Evolutionary conservation across 2,797 vertebrate species (phyloP).

Genomic region (Mastacembelus armatus): DNA sequence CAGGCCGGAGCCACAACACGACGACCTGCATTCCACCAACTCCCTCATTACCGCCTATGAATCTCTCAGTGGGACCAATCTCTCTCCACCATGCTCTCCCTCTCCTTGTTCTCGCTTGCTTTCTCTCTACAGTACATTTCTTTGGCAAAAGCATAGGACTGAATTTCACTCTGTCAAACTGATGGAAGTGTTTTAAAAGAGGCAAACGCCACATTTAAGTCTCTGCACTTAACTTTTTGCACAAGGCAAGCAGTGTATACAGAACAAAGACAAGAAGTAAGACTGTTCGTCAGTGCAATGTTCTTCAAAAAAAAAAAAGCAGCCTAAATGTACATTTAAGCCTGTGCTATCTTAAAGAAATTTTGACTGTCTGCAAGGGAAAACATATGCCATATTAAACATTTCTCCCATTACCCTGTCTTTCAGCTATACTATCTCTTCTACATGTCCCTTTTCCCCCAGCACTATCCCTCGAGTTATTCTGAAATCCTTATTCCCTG

Average conservation of each 20-base stretch:
- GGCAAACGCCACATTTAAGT: conserved; percentile 46
- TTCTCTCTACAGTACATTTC: conserved; percentile 30
- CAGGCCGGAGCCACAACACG: conserved; percentile 70
- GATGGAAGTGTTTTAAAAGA: conserved; percentile 55
- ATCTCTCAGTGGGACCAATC: conserved; percentile 74
- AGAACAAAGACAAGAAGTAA: conserved; percentile 40
- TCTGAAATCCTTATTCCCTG: conserved; percentile 72
- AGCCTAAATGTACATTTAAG: conserved; percentile 40
- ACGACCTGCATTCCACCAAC: conserved; percentile 65
- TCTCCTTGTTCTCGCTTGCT: conserved; percentile 15
- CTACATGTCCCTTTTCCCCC: not conserved
- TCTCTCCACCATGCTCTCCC: conserved; percentile 23
- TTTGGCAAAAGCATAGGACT: conserved; percentile 33
- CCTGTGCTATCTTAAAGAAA: conserved; percentile 22
- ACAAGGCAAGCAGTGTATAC: conserved; percentile 24
- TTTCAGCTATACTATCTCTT: conserved; percentile 38
- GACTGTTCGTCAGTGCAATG: conserved; percentile 15
- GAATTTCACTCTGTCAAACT: conserved; percentile 60
- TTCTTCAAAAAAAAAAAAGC: conserved; percentile 30
- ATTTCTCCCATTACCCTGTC: conserved; percentile 30
- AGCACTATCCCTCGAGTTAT: conserved; percentile 55
- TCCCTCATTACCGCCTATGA: conserved; percentile 76
- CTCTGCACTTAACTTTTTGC: conserved; percentile 28
- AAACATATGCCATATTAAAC: conserved; percentile 44
- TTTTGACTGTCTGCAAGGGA: conserved; percentile 18